phyloP scores from a whole-genome alignment of 2,888 invertebrate genomes.

The Alcis repandata region DNA sequence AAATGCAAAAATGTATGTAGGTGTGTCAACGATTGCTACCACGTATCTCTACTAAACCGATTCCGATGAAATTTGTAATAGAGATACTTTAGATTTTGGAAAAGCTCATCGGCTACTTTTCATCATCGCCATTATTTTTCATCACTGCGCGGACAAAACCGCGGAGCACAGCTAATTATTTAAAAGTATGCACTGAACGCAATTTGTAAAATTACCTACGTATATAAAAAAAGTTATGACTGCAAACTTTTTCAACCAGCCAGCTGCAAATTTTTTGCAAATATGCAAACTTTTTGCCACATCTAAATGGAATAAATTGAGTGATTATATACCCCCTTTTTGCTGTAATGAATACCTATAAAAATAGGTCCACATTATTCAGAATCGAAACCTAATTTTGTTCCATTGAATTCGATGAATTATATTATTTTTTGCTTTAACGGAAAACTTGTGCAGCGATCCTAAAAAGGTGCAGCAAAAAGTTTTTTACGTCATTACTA shows the following conservation, averaged over 20 bases:
- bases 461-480: constrained; percentile 42
- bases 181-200: background rate
- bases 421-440: constrained; percentile 29
- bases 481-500: constrained; percentile 22
- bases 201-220: too few species aligned
- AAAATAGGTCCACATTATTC: constrained; percentile 29
- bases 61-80: too few species aligned
- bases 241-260: background rate
- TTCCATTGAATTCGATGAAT: constrained; percentile 33
- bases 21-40: too few species aligned
- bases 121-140: too few species aligned
- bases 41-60: too few species aligned
- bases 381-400: constrained; percentile 31
- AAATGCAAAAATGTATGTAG: too few species aligned
- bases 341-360: constrained; percentile 31
- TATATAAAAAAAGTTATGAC: background rate
- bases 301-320: constrained; percentile 39
- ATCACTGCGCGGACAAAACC: too few species aligned
- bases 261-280: constrained; percentile 24
- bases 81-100: too few species aligned
- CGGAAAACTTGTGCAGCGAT: constrained; percentile 35
- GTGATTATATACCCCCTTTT: constrained; percentile 37
- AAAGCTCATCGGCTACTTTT: too few species aligned
- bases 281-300: constrained; percentile 17
- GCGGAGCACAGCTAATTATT: too few species aligned